phyloP scores from a whole-genome alignment of 2,797 vertebrate species.

The Sandelia bainsii region DNA sequence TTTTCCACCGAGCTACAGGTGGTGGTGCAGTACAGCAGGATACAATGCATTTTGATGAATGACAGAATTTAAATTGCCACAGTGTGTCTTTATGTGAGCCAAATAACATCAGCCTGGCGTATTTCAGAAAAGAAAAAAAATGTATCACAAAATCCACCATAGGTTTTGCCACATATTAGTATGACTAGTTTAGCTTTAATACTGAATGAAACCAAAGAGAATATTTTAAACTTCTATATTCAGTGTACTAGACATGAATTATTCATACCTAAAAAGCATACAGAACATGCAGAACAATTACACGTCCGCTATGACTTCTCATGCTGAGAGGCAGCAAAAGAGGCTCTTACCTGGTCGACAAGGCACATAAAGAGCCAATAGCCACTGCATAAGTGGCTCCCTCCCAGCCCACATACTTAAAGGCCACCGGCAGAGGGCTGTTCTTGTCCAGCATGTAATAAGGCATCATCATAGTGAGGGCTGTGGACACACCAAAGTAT shows the following conservation, averaged over 20 bases:
- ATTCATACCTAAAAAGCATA: conserved; percentile 16
- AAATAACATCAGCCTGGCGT: no score
- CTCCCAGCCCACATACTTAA: conserved; percentile 93
- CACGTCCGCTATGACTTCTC: conserved; percentile 15
- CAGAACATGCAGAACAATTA: conserved; percentile 33
- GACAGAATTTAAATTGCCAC: no score
- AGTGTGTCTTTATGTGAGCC: no score
- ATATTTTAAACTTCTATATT: conserved; percentile 1
- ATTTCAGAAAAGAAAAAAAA: no score
- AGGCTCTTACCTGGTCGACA: conserved; percentile 93
- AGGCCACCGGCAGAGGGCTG: conserved; percentile 95
- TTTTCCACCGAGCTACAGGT: no score
- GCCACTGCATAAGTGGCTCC: conserved; percentile 95
- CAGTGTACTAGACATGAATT: conserved; percentile 3
- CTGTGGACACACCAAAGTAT: conserved; percentile 95
- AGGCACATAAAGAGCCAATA: conserved; percentile 93
- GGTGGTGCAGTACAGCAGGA: no score
- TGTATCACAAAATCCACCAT: no score
- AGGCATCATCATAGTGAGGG: conserved; percentile 98
- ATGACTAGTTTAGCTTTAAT: not conserved
- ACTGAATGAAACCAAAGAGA: not conserved
- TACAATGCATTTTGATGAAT: no score
- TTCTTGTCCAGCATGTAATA: conserved; percentile 93
- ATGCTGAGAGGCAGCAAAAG: conserved; percentile 37
- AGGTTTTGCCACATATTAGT: no score